Evolutionary conservation across 2,113 vertebrate genomes (phyloP).

Genomic region (rabbit (Oryctolagus cuniculus)): mOryCun1.1 NC_091444.1:66199501-66200000

Average conservation of each 20-base stretch:
- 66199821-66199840: slow-evolving; percentile 12
- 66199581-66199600: slow-evolving; percentile 58
- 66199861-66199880: slow-evolving; percentile 16
- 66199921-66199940: slow-evolving; percentile 52
- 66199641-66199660: slow-evolving; percentile 51
- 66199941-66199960: slow-evolving; percentile 46
- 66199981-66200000: too few relatives aligned
- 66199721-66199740: slow-evolving; percentile 72
- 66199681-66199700: slow-evolving; percentile 73
- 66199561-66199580: slow-evolving; percentile 77
- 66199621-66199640: slow-evolving; percentile 44
- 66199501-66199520: slow-evolving; percentile 49
- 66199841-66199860: slow-evolving; percentile 28
- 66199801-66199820: slow-evolving; percentile 51
- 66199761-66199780: slow-evolving; percentile 67
- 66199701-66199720: slow-evolving; percentile 69
- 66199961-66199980: background rate
- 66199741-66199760: slow-evolving; percentile 61
- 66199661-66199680: slow-evolving; percentile 68
- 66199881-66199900: slow-evolving; percentile 61
- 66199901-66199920: slow-evolving; percentile 39
- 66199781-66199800: slow-evolving; percentile 59
- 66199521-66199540: slow-evolving; percentile 73
- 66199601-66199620: slow-evolving; percentile 69
- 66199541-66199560: slow-evolving; percentile 69